These are phyloP conservation scores for Periophthalmodon schlosseri DNA, from an alignment of 2,113 vertebrate genomes.

Conservation along the genomic window DNA sequence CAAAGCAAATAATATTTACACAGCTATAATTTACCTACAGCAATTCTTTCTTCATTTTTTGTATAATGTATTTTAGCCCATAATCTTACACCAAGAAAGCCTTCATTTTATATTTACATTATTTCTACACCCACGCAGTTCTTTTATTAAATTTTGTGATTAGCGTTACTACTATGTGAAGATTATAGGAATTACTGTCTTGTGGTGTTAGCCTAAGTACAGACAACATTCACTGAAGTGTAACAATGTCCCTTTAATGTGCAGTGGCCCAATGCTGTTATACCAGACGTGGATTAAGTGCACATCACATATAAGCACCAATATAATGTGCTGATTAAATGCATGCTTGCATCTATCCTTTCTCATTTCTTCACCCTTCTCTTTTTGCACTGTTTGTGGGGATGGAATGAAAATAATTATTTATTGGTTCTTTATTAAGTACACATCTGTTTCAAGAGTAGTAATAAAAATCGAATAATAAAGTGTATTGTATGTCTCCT, in stretches of 20 bases:
- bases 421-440: not conserved
- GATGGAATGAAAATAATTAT: conserved; percentile 2
- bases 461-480: not conserved
- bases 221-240: conserved; percentile 22
- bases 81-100: not conserved
- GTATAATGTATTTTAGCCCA: not conserved
- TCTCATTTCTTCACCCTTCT: not conserved
- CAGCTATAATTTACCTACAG: not conserved
- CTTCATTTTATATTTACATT: not conserved
- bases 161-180: not conserved
- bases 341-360: conserved; percentile 17
- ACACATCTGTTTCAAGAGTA: not conserved
- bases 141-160: not conserved
- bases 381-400: not conserved
- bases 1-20: not conserved
- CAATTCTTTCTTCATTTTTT: not conserved
- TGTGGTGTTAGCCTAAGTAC: conserved; percentile 21
- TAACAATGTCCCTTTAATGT: conserved; percentile 28
- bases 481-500: too few relatives aligned
- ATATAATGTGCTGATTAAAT: not conserved
- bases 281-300: conserved; percentile 43
- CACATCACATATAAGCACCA: conserved; percentile 4
- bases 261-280: conserved; percentile 36
- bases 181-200: conserved; percentile 17
- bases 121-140: not conserved